Conservation (phyloP, 1,140 invertebrate species). For the Lycorma delicatula region DNA sequence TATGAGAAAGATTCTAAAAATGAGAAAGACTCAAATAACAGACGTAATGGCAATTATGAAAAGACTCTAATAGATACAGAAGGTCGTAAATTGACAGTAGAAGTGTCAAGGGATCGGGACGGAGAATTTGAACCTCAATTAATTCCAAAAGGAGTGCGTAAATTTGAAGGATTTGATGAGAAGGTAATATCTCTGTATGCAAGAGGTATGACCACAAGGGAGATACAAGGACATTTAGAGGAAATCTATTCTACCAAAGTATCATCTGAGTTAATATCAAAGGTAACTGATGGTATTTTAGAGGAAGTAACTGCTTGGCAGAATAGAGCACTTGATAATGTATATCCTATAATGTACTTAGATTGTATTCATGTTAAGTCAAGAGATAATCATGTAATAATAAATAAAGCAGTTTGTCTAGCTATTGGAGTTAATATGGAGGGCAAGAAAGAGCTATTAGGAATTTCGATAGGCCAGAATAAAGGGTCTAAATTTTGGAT, state of each 20-base stretch:
- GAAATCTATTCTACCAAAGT: not conserved
- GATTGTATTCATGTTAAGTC: not conserved
- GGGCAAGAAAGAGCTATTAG: not conserved
- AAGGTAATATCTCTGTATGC: not conserved
- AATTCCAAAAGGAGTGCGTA: too few species aligned
- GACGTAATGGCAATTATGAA: too few species aligned
- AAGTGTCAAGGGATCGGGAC: too few species aligned
- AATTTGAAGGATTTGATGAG: too few species aligned
- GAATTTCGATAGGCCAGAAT: not conserved
- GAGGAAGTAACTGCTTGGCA: not conserved
- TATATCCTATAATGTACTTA: not conserved
- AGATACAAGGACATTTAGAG: not conserved
- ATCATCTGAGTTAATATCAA: not conserved
- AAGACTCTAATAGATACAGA: too few species aligned
- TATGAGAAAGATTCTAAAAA: too few species aligned
- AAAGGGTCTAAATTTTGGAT: not conserved
- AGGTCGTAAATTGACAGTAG: too few species aligned
- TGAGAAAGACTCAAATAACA: too few species aligned
- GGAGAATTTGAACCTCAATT: too few species aligned
- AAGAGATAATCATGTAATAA: not conserved
- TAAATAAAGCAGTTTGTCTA: not conserved
- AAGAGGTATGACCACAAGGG: not conserved
- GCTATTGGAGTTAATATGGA: not conserved
- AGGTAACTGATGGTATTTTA: not conserved
- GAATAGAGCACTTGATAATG: not conserved